These are phyloP conservation scores for Zaprionus taronus DNA, from an alignment of 1,140 invertebrate species.

Conservation along the genomic window DNA sequence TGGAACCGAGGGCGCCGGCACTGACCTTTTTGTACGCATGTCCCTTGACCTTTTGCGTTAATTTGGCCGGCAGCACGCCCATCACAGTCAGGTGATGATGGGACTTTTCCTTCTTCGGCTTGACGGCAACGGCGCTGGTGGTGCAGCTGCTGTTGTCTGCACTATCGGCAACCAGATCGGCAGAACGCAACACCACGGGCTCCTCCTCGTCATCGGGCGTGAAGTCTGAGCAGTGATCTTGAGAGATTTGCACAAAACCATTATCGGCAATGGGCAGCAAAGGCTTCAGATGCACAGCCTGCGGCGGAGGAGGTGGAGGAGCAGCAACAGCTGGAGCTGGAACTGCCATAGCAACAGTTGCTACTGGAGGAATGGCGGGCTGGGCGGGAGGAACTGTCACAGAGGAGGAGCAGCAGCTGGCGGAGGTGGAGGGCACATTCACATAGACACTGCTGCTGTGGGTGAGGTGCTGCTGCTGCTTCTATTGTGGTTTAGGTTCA, in stretches of 20 bases:
- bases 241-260: conserved; percentile 81
- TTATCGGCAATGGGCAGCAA: conserved; percentile 83
- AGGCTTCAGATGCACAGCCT: conserved; percentile 49
- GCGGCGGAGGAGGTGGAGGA: conserved; percentile 15
- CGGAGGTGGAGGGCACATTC: conserved; percentile 57
- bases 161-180: conserved; percentile 60
- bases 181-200: conserved; percentile 75
- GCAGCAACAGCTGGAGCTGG: conserved; percentile 18
- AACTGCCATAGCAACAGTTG: conserved; percentile 26
- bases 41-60: conserved; percentile 81
- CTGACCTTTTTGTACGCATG: conserved; percentile 77
- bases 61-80: conserved; percentile 75
- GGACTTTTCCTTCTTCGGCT: conserved; percentile 82
- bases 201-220: conserved; percentile 83
- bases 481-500: conserved; percentile 6
- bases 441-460: conserved; percentile 70
- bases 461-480: conserved; percentile 2
- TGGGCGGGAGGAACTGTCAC: background rate
- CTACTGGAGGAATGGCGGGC: background rate
- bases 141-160: conserved; percentile 1
- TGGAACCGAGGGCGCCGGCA: conserved; percentile 63
- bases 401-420: conserved; percentile 16
- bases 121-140: conserved; percentile 29
- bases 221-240: conserved; percentile 82
- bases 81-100: conserved; percentile 72